A percentile compares a stretch with the other conserved stretches of the same genome.
Conservation (phyloP, 2,113 vertebrate species). For the Gulo gulo region DNA sequence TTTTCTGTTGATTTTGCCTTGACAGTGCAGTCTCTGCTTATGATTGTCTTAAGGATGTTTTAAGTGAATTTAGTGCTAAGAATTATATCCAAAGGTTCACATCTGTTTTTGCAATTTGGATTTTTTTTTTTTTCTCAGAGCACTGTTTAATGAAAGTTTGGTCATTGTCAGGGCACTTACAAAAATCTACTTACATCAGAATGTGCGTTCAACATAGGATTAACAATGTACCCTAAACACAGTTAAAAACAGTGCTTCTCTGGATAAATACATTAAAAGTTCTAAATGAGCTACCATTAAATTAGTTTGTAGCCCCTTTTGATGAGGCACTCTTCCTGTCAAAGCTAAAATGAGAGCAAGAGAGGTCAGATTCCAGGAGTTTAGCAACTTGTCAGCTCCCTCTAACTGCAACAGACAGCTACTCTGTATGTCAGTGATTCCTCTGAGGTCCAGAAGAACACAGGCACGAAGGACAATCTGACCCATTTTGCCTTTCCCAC, state of each 20-base stretch:
- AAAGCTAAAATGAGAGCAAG: background rate
- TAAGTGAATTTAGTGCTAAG: background rate
- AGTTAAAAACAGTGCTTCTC: background rate
- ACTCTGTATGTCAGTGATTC: background rate
- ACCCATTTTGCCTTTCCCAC: background rate
- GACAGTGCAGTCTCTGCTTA: background rate
- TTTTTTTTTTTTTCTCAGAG: conserved; percentile 13
- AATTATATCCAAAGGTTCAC: background rate
- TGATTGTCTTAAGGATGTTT: background rate
- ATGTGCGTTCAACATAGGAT: background rate
- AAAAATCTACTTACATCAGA: background rate
- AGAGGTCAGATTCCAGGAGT: background rate
- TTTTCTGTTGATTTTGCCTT: background rate
- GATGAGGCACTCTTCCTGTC: background rate
- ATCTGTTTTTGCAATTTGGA: conserved; percentile 22
- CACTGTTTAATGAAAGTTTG: background rate
- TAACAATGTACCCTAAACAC: background rate
- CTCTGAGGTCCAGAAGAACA: background rate
- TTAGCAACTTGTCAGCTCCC: background rate
- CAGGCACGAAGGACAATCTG: background rate
- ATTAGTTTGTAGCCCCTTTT: background rate
- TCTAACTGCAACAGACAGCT: background rate
- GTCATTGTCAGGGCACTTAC: background rate
- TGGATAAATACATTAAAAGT: background rate
- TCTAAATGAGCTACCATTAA: background rate